Evolutionary conservation across 2,797 vertebrate species (phyloP), one percentile per base, ranked within the genome.

Genomic region (Smutsia temminckii): DNA sequence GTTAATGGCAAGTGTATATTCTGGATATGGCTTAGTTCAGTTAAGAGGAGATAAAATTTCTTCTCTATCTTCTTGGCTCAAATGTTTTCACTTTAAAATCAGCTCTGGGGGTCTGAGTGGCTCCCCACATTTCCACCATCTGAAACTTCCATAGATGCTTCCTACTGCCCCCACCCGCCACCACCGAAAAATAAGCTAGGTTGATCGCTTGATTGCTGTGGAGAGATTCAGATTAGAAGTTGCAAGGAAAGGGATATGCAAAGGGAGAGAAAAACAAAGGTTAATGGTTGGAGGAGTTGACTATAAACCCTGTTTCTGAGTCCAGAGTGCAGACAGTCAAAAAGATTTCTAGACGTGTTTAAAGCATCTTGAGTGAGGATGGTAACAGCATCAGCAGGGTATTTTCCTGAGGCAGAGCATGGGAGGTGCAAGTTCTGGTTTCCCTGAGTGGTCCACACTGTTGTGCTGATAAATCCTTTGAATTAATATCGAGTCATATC

Each of bases 61-160:
- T 85, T 93, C 66, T 46, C 63, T 93, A 37, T 91, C 87, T 77
- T 29, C 83, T 95, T 71, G 85, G 51, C 27, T 42, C 77, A 78
- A 91, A 72, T 83, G 27, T 64, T 96, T 89, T 91, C 68, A 81
- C 32, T 89, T 94, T 57, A 89, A 95, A 93, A 85, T 83, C 81
- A 94, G 18, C 5, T 61, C n/a, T 91, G 10, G 46, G 3, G 8
- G 40, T 68, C 78, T 72, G 57, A 95, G 27, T 51, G 14, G 40
- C 13, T 71, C 42, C 20, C 20, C 49, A 75, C 17, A 87, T 68
- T 84, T 72, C 55, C 25, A 13, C 23, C 77, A 87, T 63, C 46
- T 53, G 46, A 93, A 96, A 89, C 42, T 32, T 63, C 78, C 66
- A 49, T 59, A 61, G 21, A 91, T 91, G 20, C 77, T 71, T 66